Percentiles rank a stretch among this genome's conserved stretches.
phyloP scores from a whole-genome alignment of 2,888 invertebrate species.

The Dasypogon diadema region DNA sequence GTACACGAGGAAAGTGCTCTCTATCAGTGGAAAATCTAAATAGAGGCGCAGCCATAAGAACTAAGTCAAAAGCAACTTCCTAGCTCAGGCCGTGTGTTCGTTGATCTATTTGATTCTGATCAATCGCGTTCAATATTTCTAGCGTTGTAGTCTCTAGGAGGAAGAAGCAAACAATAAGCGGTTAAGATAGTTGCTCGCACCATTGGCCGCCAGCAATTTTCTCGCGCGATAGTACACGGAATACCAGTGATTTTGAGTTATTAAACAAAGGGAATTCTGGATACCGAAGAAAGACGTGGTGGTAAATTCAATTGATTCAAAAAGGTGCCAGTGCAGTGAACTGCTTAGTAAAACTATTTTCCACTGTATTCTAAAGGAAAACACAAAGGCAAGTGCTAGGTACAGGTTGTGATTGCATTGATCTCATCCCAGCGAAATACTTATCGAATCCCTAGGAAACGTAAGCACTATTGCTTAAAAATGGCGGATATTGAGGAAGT shows the following conservation, averaged over 20 bases:
- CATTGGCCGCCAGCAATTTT: slow-evolving; percentile 31
- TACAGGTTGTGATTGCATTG: neutral
- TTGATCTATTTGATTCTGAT: slow-evolving; percentile 50
- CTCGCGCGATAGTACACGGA: slow-evolving; percentile 1
- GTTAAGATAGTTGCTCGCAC: slow-evolving; percentile 42
- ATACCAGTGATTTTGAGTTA: neutral
- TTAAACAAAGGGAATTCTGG: neutral
- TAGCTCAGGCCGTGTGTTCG: slow-evolving; percentile 51
- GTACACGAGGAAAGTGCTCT: slow-evolving; percentile 39
- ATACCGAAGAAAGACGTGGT: neutral
- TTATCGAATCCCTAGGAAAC: neutral
- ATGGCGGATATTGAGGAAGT: slow-evolving; percentile 67
- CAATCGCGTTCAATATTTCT: slow-evolving; percentile 42
- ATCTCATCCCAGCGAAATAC: neutral
- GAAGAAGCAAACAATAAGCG: slow-evolving; percentile 9
- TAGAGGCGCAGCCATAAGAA: slow-evolving; percentile 45
- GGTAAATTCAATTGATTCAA: slow-evolving; percentile 4
- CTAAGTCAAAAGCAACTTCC: slow-evolving; percentile 48
- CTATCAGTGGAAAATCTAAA: slow-evolving; percentile 53
- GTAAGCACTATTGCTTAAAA: slow-evolving; percentile 51
- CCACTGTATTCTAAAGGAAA: neutral
- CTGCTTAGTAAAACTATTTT: neutral
- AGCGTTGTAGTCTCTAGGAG: slow-evolving; percentile 18
- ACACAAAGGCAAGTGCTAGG: neutral
- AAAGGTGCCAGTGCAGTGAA: slow-evolving; percentile 7